phyloP scores from a whole-genome alignment of 2,113 vertebrate genomes.

The Benitochromis conjunctus region DNA sequence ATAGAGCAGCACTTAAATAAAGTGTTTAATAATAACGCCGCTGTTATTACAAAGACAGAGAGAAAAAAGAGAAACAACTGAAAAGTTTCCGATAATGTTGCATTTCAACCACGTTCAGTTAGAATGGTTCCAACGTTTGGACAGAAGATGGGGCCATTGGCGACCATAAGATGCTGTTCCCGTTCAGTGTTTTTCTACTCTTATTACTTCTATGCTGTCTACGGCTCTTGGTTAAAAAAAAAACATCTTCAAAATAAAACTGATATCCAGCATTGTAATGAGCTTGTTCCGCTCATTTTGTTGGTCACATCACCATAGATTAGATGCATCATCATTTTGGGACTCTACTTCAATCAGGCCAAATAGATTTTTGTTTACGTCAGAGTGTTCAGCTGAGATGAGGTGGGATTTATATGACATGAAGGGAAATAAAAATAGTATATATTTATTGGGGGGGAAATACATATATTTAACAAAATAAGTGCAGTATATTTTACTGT shows the following conservation, averaged over 20 bases:
- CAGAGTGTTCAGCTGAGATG: neutral
- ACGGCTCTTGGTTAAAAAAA: neutral
- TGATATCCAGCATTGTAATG: neutral
- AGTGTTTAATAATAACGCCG: neutral
- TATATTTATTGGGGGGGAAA: neutral
- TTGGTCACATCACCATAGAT: neutral
- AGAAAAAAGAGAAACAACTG: neutral
- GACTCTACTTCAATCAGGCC: neutral
- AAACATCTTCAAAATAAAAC: neutral
- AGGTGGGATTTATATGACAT: neutral
- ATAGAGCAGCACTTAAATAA: neutral
- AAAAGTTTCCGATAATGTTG: neutral
- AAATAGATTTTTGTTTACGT: neutral
- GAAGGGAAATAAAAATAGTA: neutral
- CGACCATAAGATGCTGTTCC: neutral
- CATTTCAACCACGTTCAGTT: neutral
- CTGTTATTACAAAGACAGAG: neutral
- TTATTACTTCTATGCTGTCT: neutral
- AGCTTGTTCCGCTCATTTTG: neutral
- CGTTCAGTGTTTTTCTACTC: rapidly evolving
- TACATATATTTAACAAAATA: neutral
- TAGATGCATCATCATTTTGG: neutral
- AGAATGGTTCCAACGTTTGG: neutral
- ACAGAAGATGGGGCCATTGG: conserved; percentile 32
- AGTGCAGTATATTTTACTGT: neutral